Conservation (phyloP, 2,888 invertebrate genomes). For the Neoaliturus tenellus region DNA sequence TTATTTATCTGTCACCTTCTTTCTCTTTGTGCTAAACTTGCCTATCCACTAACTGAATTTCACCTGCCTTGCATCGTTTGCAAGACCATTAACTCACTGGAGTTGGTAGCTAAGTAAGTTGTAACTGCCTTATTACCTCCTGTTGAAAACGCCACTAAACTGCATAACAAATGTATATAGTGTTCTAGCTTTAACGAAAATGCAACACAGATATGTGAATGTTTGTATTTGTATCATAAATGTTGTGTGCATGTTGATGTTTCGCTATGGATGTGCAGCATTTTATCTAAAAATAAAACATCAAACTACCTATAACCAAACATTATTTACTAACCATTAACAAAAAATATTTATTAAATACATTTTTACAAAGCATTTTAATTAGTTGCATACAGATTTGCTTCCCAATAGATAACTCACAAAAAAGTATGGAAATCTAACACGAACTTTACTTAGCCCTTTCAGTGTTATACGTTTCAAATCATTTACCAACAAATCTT, state of each 20-base stretch:
- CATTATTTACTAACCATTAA: not conserved
- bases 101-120: not conserved
- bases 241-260: conserved; percentile 30
- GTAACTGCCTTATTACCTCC: not conserved
- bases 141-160: not conserved
- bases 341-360: not conserved
- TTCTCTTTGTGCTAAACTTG: not conserved
- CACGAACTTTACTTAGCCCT: too few species aligned
- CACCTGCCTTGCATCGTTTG: not conserved
- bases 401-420: too few species aligned
- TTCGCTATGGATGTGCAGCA: conserved; percentile 26
- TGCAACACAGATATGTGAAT: conserved; percentile 8
- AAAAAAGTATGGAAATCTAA: too few species aligned
- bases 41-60: not conserved
- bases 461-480: too few species aligned
- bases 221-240: not conserved
- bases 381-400: too few species aligned
- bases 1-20: not conserved
- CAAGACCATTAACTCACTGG: not conserved
- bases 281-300: not conserved
- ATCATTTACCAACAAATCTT: too few species aligned
- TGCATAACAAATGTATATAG: not conserved
- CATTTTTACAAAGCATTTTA: not conserved
- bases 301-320: too few species aligned
- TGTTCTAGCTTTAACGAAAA: not conserved